phyloP scores from a whole-genome alignment of 2,888 invertebrate genomes.

The Polylopha cassiicola region DNA sequence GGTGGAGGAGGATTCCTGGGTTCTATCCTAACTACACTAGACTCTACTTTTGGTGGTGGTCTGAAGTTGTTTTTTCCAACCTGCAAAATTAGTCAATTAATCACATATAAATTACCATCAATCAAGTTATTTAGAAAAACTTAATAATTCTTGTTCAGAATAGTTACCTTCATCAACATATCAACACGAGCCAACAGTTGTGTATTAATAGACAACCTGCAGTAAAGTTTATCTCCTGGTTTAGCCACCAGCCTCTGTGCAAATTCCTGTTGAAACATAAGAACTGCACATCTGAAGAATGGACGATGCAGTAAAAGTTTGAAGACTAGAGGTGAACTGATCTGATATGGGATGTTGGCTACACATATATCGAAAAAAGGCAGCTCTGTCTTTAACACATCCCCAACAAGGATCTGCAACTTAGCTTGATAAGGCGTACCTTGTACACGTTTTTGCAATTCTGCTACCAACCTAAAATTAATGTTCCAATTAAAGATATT shows the following conservation, averaged over 20 bases:
- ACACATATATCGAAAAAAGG: slow-evolving; percentile 99
- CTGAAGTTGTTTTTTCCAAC: slow-evolving; percentile 99
- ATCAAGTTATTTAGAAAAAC: slow-evolving; percentile 1
- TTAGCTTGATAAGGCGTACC: slow-evolving; percentile 92
- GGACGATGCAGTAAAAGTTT: slow-evolving; percentile 93
- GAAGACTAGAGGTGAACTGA: slow-evolving; percentile 96
- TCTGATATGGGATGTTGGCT: slow-evolving; percentile 99
- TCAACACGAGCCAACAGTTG: slow-evolving; percentile 97
- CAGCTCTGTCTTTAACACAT: slow-evolving; percentile 94
- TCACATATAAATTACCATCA: neutral
- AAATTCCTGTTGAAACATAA: slow-evolving; percentile 99
- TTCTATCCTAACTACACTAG: slow-evolving; percentile 97
- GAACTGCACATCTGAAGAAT: slow-evolving; percentile 93
- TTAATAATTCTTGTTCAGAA: slow-evolving; percentile 11
- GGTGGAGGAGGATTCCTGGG: slow-evolving; percentile 98
- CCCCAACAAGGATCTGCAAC: slow-evolving; percentile 94
- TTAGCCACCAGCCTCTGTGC: slow-evolving; percentile 97
- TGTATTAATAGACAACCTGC: slow-evolving; percentile 96
- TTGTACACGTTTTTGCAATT: slow-evolving; percentile 97
- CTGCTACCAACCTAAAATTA: slow-evolving; percentile 88
- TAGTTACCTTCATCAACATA: slow-evolving; percentile 92
- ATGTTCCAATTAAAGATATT: neutral
- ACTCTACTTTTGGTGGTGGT: slow-evolving; percentile 99
- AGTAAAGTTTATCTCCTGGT: slow-evolving; percentile 98
- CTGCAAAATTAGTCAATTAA: slow-evolving; percentile 51